A percentile compares a stretch with the other conserved stretches of the same genome.
Evolutionary conservation across 92 coral and sea anemone genomes (phyloP).

Genomic region (Scolanthus callimorphus): DNA sequence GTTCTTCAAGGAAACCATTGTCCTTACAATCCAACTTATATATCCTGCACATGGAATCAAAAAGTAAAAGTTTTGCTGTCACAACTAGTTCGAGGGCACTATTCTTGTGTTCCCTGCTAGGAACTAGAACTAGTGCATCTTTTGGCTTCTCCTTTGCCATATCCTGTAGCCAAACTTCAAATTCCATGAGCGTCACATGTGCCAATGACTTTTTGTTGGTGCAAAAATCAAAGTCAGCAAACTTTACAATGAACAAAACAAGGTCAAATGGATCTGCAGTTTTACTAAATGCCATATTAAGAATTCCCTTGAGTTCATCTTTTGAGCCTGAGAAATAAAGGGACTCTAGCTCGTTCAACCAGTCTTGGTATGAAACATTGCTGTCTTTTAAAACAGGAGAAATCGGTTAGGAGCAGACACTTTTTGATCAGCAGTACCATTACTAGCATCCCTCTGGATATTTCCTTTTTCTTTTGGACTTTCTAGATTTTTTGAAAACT

Average conservation of each 20-base stretch:
- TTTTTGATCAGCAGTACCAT: no score
- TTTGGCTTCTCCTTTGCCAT: slow-evolving; percentile 31
- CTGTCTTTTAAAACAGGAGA: no score
- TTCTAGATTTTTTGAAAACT: no score
- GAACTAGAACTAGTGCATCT: slow-evolving; percentile 31
- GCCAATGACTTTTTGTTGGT: slow-evolving; percentile 84
- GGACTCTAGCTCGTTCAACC: slow-evolving; percentile 70
- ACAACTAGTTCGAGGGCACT: slow-evolving; percentile 71
- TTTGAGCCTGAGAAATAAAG: slow-evolving; percentile 39
- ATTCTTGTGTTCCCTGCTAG: slow-evolving; percentile 71
- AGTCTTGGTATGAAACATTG: slow-evolving; percentile 74
- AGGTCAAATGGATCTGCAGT: slow-evolving; percentile 52
- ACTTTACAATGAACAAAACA: slow-evolving; percentile 48
- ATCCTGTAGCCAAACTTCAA: slow-evolving; percentile 64
- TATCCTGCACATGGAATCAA: slow-evolving; percentile 79
- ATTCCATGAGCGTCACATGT: slow-evolving; percentile 71
- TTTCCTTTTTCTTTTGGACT: no score
- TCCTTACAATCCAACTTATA: slow-evolving; percentile 81
- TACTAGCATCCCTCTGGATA: no score
- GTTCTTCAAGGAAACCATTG: slow-evolving; percentile 81
- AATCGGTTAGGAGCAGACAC: no score
- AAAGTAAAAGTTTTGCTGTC: slow-evolving; percentile 65
- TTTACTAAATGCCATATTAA: slow-evolving; percentile 43
- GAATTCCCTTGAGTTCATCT: slow-evolving; percentile 44
- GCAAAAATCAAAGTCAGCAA: slow-evolving; percentile 72